Percentiles rank a stretch among this genome's conserved stretches.
Evolutionary conservation across 1,140 invertebrate species (phyloP).

Genomic region (Hormaphis cornu): DNA sequence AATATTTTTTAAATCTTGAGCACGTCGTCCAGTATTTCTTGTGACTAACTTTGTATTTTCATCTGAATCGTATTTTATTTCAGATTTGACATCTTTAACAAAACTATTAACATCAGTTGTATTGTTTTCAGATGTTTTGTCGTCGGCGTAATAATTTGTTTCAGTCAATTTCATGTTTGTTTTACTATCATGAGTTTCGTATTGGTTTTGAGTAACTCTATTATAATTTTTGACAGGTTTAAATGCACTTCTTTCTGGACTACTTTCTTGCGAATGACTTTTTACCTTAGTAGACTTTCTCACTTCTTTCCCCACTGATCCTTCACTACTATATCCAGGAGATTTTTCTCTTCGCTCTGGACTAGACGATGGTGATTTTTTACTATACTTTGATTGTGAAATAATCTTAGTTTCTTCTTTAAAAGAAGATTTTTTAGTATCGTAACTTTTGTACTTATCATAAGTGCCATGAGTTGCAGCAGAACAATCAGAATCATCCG

Average conservation of each 20-base stretch:
- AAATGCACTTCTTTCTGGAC: slow-evolving; percentile 39
- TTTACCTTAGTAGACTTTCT: slow-evolving; percentile 12
- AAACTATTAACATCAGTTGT: background rate
- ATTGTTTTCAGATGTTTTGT: background rate
- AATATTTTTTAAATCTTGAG: background rate
- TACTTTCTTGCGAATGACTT: slow-evolving; percentile 35
- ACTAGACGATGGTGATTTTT: slow-evolving; percentile 24
- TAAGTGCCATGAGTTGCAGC: slow-evolving; percentile 14
- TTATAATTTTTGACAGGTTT: slow-evolving; percentile 37
- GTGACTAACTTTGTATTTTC: background rate
- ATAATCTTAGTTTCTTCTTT: slow-evolving; percentile 11
- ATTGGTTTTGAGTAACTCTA: background rate
- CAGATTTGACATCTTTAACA: background rate
- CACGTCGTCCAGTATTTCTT: background rate
- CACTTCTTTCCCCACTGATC: slow-evolving; percentile 39
- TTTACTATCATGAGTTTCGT: background rate
- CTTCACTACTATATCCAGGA: slow-evolving; percentile 41
- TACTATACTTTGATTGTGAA: background rate
- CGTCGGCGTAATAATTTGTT: background rate
- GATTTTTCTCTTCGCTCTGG: slow-evolving; percentile 36
- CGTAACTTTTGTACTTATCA: background rate
- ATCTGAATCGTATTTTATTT: background rate
- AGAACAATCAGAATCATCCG: slow-evolving; percentile 27
- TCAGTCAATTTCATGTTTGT: background rate
- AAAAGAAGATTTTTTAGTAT: slow-evolving; percentile 7